Conservation (phyloP, 2,888 invertebrate species). For the Coecobrya sp. region DNA sequence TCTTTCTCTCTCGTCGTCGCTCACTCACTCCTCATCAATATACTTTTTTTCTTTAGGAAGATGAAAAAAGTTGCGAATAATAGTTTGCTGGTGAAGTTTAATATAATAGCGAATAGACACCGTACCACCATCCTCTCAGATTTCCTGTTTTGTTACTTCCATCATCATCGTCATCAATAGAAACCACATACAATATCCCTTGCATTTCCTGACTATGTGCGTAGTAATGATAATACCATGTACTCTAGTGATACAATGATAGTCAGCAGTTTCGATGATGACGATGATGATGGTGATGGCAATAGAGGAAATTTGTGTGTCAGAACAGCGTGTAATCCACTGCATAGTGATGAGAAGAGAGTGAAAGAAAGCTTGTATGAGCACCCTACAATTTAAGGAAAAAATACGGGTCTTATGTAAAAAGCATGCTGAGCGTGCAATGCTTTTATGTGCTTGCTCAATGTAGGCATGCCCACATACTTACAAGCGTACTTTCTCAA, state of each 20-base stretch:
- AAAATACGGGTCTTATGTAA: neutral
- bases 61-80: neutral
- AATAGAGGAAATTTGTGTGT: slow-evolving; percentile 37
- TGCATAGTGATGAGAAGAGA: slow-evolving; percentile 59
- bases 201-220: neutral
- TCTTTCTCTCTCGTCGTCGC: neutral
- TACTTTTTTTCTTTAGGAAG: neutral
- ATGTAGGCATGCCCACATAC: neutral
- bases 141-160: slow-evolving; percentile 53
- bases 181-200: neutral
- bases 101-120: slow-evolving; percentile 21
- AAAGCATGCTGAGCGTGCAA: neutral
- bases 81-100: slow-evolving; percentile 17
- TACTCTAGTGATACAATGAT: slow-evolving; percentile 18
- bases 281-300: neutral
- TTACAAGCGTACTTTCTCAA: slow-evolving; percentile 8
- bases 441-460: slow-evolving; percentile 17
- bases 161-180: neutral
- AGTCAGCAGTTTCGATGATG: neutral
- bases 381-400: slow-evolving; percentile 45
- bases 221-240: neutral
- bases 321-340: slow-evolving; percentile 62
- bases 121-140: slow-evolving; percentile 31
- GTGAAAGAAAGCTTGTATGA: slow-evolving; percentile 53
- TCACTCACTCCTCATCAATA: neutral